A percentile compares a stretch with the other conserved stretches of the same genome.
Evolutionary conservation across 1,140 invertebrate species (phyloP).

Genomic region (Augochlora pura): DNA sequence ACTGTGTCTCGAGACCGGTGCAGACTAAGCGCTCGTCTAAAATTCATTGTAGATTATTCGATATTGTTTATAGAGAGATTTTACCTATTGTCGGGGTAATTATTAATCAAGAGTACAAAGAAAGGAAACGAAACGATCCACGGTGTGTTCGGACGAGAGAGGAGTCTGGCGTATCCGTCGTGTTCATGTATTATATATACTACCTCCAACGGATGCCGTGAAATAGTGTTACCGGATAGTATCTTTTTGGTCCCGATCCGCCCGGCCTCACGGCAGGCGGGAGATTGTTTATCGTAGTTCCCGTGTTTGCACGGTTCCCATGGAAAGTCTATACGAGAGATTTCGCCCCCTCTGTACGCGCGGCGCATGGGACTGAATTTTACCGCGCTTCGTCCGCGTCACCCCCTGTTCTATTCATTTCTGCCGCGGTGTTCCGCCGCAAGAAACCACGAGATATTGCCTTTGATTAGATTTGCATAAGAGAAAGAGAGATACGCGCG

Average conservation of each 20-base stretch:
- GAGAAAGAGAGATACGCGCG: slow-evolving; percentile 17
- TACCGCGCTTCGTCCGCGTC: background rate
- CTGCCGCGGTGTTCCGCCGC: background rate
- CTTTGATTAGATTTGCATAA: slow-evolving; percentile 42
- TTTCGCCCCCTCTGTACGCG: background rate
- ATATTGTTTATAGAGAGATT: slow-evolving; percentile 27
- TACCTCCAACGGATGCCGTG: slow-evolving; percentile 14
- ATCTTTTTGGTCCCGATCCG: too few relatives aligned
- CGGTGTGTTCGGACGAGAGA: background rate
- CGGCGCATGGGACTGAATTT: slow-evolving; percentile 43
- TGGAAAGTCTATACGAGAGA: background rate
- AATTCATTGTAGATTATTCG: slow-evolving; percentile 34
- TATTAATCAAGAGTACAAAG: slow-evolving; percentile 56
- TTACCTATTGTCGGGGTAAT: slow-evolving; percentile 38
- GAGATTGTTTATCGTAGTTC: background rate
- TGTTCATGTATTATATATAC: too few relatives aligned
- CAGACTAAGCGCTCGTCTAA: too few relatives aligned
- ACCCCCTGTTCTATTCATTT: slow-evolving; percentile 8
- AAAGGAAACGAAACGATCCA: too few relatives aligned
- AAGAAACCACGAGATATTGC: slow-evolving; percentile 21
- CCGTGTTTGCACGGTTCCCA: background rate
- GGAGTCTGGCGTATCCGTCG: slow-evolving; percentile 14
- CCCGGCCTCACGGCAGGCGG: too few relatives aligned
- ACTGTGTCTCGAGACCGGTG: background rate
- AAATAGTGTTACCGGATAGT: too few relatives aligned